These are phyloP conservation scores for Eubasilissa splendida DNA, from an alignment of 2,888 invertebrate species.

Conservation along the genomic window DNA sequence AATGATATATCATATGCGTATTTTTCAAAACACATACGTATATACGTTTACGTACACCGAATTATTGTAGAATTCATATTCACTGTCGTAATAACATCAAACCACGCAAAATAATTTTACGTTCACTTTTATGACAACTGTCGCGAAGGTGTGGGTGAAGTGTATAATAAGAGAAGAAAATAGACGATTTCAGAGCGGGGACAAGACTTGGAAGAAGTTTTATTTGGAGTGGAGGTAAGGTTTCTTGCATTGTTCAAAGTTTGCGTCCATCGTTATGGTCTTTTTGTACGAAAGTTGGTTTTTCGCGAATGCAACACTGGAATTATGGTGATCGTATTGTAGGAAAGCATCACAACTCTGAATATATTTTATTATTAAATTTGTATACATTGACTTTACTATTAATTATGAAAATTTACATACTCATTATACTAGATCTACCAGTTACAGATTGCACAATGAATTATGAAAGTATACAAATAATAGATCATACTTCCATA, in stretches of 20 bases:
- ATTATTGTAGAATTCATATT: neutral
- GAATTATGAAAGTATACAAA: too few species aligned
- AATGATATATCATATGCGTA: too few species aligned
- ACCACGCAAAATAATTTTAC: constrained; percentile 40
- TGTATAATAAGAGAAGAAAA: constrained; percentile 28
- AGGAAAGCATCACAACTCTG: neutral
- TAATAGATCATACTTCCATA: too few species aligned
- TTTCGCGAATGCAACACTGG: constrained; percentile 7
- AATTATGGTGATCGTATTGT: constrained; percentile 20
- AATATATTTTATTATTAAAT: too few species aligned
- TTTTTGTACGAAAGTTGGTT: constrained; percentile 15
- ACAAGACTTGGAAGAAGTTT: constrained; percentile 13
- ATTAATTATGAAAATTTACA: too few species aligned
- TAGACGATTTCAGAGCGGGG: constrained; percentile 7
- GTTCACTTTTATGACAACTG: constrained; percentile 39
- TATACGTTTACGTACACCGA: too few species aligned
- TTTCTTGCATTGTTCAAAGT: constrained; percentile 15
- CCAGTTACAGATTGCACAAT: too few species aligned
- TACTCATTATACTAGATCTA: too few species aligned
- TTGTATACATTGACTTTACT: too few species aligned
- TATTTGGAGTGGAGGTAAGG: constrained; percentile 30
- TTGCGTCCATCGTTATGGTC: constrained; percentile 5
- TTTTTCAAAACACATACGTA: too few species aligned
- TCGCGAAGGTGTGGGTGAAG: constrained; percentile 13
- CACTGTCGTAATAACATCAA: constrained; percentile 9